A percentile compares a stretch with the other conserved stretches of the same genome.
These are phyloP conservation scores for Sycophila texana DNA, from an alignment of 2,888 invertebrate species.

Conservation along the genomic window DNA sequence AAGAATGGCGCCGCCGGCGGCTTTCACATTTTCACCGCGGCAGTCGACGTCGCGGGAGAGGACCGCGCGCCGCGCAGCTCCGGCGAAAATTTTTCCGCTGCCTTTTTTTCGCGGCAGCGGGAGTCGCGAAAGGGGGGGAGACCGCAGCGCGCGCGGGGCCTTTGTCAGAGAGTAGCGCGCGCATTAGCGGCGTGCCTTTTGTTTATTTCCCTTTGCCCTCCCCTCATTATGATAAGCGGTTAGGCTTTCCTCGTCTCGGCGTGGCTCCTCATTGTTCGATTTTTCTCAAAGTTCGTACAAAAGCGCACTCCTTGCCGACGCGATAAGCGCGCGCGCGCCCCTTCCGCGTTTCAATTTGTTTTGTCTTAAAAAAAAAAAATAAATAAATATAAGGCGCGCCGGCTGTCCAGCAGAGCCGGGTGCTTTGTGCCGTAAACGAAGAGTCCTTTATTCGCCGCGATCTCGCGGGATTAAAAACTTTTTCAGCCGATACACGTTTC, in stretches of 20 bases:
- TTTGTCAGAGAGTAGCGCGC: slow-evolving; percentile 20
- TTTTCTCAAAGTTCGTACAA: not conserved
- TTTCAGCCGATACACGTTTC: not conserved
- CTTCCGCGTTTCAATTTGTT: not conserved
- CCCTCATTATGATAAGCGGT: slow-evolving; percentile 40
- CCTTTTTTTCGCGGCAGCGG: too few species aligned
- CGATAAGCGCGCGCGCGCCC: not conserved
- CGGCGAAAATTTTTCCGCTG: slow-evolving; percentile 32
- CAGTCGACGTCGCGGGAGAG: not conserved
- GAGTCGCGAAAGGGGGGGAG: not conserved
- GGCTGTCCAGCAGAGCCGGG: not conserved
- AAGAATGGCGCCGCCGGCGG: slow-evolving; percentile 38
- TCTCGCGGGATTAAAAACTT: not conserved
- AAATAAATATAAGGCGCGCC: not conserved
- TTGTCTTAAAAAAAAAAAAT: not conserved
- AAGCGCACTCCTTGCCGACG: not conserved
- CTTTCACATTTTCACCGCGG: slow-evolving; percentile 73
- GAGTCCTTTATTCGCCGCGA: not conserved
- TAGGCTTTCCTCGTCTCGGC: slow-evolving; percentile 46
- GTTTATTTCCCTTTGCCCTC: slow-evolving; percentile 17
- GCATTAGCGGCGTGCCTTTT: slow-evolving; percentile 26
- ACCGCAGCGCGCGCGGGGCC: slow-evolving; percentile 1
- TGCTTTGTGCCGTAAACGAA: not conserved
- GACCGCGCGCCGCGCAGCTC: not conserved
- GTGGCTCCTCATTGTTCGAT: not conserved